These are phyloP conservation scores for Euplexia lucipara DNA, from an alignment of 2,888 invertebrate species.

Conservation along the genomic window DNA sequence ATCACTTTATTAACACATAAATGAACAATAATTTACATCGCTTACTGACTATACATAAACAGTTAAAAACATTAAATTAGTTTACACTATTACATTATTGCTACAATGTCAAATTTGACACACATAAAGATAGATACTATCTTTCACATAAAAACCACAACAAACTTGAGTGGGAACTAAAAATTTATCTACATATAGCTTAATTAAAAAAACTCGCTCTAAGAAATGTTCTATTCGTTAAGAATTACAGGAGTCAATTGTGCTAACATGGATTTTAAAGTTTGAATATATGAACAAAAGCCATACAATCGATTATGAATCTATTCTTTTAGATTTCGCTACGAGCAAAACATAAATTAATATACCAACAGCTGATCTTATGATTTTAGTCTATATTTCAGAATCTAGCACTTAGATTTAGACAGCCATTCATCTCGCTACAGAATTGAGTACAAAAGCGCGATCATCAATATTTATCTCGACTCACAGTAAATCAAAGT, in stretches of 20 bases:
- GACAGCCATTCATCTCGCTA: not conserved
- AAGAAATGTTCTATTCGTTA: not conserved
- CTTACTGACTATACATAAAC: conserved; percentile 35
- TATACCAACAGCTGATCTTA: not conserved
- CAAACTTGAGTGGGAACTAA: conserved; percentile 4
- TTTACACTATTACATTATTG: conserved; percentile 14
- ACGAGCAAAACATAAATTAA: not conserved
- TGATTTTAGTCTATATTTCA: not conserved
- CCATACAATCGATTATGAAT: not conserved
- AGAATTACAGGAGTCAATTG: too few species aligned
- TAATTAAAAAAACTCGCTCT: not conserved
- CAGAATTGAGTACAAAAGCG: not conserved
- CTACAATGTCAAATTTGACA: conserved; percentile 61
- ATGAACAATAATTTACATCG: conserved; percentile 62
- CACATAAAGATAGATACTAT: conserved; percentile 66
- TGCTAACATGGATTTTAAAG: not conserved
- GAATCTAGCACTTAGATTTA: not conserved
- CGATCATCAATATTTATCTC: conserved; percentile 21
- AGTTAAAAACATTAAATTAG: conserved; percentile 31
- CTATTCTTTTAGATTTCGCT: not conserved
- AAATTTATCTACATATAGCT: not conserved
- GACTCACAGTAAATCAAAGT: conserved; percentile 12
- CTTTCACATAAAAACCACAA: conserved; percentile 37
- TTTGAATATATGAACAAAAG: not conserved
- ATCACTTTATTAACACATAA: conserved; percentile 50